Base-by-base conservation (phyloP, 2,888 invertebrate genomes). In the Sesamia inferens region DNA sequence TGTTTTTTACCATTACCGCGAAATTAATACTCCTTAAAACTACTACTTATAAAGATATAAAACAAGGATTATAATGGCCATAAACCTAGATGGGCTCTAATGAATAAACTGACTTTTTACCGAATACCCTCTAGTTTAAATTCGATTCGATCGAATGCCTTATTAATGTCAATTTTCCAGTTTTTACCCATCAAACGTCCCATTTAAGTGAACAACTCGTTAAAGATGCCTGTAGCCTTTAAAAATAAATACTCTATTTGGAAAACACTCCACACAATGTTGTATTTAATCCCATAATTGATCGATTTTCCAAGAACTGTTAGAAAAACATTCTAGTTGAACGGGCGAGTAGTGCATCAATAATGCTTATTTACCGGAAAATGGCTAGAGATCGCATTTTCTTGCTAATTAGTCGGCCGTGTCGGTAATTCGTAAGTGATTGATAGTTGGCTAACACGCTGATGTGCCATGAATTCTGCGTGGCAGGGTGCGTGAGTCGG, bases 331-430 rank as follows among this genome's bases (percentile, higher is more conserved):
- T 67, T 80, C 76, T 68, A 64, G 65, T 71, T 39, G 62, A 68
- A 61, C 63, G 54, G 51, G 44, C 71, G 72, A 61, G 71, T 79
- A 71, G 66, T 81, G 81, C 79, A 85, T 88, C 86, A 83, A 89
- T 87, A 88, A 88, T 90, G 83, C 79, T 88, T 88, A 91, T 88
- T 90, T 88, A 91, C 91, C 93, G 93, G 93, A 93, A 93, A 94
- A 93, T 93, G 84, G 84, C 74, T 78, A 78, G 83, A 88, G 88
- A 91, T 91, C 87, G 85, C 84, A 89, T 89, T 91, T 91, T 92
- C 90, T 89, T 87, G 87, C 84, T 90, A 90, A 92, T 92, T 88
- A 88, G 79, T 86, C 81, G 81, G 83, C 85, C 84, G 79, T 84
- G 84, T 82, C 67, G 64, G 86, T 89, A 88, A 90, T 91, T 85